phyloP scores from a whole-genome alignment of 1,140 invertebrate species.

The Scaptomyza graminum region DNA sequence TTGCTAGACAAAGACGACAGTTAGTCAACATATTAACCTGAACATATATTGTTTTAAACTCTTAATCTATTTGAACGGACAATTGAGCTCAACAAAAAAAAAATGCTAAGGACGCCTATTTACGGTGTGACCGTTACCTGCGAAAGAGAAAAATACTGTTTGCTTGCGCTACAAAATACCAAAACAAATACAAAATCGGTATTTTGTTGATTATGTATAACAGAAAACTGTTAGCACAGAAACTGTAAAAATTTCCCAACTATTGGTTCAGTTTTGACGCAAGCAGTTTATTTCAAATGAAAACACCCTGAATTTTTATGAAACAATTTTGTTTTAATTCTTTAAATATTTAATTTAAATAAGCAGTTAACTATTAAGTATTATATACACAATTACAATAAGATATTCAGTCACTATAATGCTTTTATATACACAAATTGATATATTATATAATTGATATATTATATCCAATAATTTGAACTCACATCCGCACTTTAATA shows the following conservation, averaged over 20 bases:
- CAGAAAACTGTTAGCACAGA: background rate
- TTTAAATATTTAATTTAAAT: slow-evolving; percentile 80
- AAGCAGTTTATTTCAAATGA: slow-evolving; percentile 2
- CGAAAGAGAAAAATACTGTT: background rate
- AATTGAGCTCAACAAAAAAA: background rate
- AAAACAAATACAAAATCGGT: background rate
- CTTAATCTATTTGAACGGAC: too few species aligned
- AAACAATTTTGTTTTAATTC: slow-evolving; percentile 79
- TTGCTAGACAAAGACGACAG: slow-evolving; percentile 59
- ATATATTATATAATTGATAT: slow-evolving; percentile 38
- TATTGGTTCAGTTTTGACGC: too few species aligned
- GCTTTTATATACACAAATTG: slow-evolving; percentile 74
- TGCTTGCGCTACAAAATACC: background rate
- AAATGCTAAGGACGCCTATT: slow-evolving; percentile 19
- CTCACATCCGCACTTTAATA: slow-evolving; percentile 59
- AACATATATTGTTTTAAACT: too few species aligned
- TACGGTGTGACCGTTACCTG: slow-evolving; percentile 6
- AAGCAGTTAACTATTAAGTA: slow-evolving; percentile 76
- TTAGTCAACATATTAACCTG: slow-evolving; percentile 30
- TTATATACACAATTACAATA: slow-evolving; percentile 82
- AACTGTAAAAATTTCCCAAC: too few species aligned
- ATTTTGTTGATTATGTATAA: background rate
- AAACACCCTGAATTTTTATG: slow-evolving; percentile 41
- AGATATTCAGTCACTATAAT: slow-evolving; percentile 82
- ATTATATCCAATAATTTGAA: slow-evolving; percentile 57